Conservation (phyloP, 2,888 invertebrate species). For the Phasia obesa region DNA sequence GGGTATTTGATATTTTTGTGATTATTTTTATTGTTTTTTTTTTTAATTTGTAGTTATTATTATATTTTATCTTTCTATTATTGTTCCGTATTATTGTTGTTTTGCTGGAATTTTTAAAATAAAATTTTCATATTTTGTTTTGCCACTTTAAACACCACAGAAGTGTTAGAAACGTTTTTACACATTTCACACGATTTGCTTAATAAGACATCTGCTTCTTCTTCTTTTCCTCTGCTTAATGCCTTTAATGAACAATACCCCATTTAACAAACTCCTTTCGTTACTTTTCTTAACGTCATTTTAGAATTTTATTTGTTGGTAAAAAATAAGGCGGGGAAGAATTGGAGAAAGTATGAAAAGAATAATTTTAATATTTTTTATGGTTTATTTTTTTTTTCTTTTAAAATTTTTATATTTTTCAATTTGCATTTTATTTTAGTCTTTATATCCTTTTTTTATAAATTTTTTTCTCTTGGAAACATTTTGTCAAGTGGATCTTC, state of each 20-base stretch:
- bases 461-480: constrained; percentile 1
- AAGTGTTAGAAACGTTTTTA: constrained; percentile 37
- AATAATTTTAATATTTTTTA: constrained; percentile 28
- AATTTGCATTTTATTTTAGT: constrained; percentile 55
- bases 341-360: not conserved
- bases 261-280: constrained; percentile 9
- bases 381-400: constrained; percentile 25
- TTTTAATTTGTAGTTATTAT: constrained; percentile 22
- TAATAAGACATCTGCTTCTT: no score
- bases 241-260: constrained; percentile 5
- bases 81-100: constrained; percentile 22
- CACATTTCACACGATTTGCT: constrained; percentile 50
- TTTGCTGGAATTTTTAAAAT: constrained; percentile 35
- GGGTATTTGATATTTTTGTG: not conserved
- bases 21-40: not conserved
- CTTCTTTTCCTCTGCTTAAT: not conserved
- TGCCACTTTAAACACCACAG: constrained; percentile 10
- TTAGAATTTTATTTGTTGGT: constrained; percentile 50
- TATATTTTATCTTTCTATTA: constrained; percentile 31
- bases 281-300: constrained; percentile 52
- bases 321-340: not conserved
- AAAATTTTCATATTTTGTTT: constrained; percentile 35
- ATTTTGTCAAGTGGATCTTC: constrained; percentile 34
- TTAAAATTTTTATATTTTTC: constrained; percentile 43
- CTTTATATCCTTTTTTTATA: not conserved